Evolutionary conservation across 2,888 invertebrate genomes (phyloP), one percentile per base, ranked within the genome.

Genomic region (Drosophila imparisetae): DNA sequence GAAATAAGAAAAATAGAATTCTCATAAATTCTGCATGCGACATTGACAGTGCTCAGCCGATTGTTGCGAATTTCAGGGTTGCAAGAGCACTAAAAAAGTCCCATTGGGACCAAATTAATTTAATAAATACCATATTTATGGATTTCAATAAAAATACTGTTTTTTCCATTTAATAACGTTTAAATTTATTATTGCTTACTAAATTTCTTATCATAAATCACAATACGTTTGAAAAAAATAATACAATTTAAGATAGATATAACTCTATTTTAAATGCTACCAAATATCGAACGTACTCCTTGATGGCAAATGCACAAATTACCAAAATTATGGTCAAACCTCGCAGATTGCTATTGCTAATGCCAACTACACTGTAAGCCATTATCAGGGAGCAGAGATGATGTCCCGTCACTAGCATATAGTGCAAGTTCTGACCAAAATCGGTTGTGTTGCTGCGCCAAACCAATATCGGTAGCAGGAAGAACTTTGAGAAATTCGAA

Each of bases 371-470:
- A 81, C 95, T 95, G 86, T 96, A 95, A 1, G 95, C 94, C 69
- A 95, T 94, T 38, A 95, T 92, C 70, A 95, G 94, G 1, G 95
- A 95, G 13, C 95, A 93, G 27, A 95, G 93, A 62, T 95, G 95
- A 86, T 96, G 96, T 0, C 94, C 93, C 66, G 94, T 94, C 4
- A 96, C 95, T 2, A 96, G 93, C 11, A 93, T 78, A 72, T 94
- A 93, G 89, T 95, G 95, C 15, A 94, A 83, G 10, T 91, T 91
- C 8, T 90, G 83, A 6, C 92, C 93, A 29, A 92, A 81, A 27
- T 91, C 92, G 4, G 92, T 93, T 15, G 92, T 92, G 49, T 93
- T 93, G 57, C 90, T 92, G 27, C 92, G 91, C 96, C 96, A 96
- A 72, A 96, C 95, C 68, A 95, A 91, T 83, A 94, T 94, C 0